Conservation (phyloP, 2,888 invertebrate species). For the Dichetophora obliterata region DNA sequence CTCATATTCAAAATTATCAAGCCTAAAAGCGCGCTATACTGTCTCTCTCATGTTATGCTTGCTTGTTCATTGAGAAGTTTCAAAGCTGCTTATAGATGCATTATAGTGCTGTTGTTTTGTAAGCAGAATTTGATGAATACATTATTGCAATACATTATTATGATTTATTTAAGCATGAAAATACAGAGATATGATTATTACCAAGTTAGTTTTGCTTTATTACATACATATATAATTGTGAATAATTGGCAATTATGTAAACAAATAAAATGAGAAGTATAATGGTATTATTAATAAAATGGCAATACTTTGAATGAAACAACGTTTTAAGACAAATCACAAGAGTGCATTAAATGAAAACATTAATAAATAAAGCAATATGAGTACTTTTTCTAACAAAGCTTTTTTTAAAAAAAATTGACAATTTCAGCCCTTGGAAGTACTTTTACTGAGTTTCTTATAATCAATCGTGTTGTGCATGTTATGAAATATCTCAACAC, state of each 20-base stretch:
- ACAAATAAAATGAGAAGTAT: not conserved
- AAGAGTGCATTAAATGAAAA: no score
- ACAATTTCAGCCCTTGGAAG: no score
- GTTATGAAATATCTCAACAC: no score
- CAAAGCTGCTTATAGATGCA: conserved; percentile 65
- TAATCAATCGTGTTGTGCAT: no score
- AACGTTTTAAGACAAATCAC: not conserved
- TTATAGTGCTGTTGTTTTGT: conserved; percentile 71
- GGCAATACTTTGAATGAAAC: conserved; percentile 59
- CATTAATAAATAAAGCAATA: no score
- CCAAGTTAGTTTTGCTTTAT: not conserved
- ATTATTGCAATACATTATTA: conserved; percentile 5
- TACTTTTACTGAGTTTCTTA: no score
- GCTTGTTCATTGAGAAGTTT: not conserved
- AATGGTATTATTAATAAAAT: conserved; percentile 50
- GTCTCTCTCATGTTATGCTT: not conserved
- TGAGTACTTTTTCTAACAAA: no score
- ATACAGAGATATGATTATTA: conserved; percentile 21
- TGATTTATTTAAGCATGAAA: conserved; percentile 24
- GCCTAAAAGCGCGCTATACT: not conserved
- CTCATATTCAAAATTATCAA: no score
- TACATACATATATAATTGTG: not conserved
- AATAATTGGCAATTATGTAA: not conserved
- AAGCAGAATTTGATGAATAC: conserved; percentile 58
- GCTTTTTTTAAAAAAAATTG: no score